phyloP scores from a whole-genome alignment of 1,140 invertebrate species.

The Drosophila kanapiae region DNA sequence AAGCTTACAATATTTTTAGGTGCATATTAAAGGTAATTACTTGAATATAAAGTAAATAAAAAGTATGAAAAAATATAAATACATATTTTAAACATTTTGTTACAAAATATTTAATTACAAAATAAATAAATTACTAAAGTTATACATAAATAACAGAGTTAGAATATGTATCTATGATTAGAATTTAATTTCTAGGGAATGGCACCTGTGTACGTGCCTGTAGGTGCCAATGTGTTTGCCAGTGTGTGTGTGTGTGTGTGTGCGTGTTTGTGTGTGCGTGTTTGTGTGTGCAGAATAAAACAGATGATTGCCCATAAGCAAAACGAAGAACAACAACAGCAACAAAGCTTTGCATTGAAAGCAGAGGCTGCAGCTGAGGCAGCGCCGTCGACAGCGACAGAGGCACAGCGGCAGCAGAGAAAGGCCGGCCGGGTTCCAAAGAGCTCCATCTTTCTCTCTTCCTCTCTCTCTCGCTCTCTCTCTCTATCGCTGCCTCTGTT shows the following conservation, averaged over 20 bases:
- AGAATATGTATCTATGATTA: neutral
- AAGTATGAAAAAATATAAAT: neutral
- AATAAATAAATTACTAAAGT: too few relatives aligned
- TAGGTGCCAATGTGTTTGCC: constrained; percentile 28
- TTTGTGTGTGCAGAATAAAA: constrained; percentile 73
- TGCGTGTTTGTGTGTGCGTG: constrained; percentile 49
- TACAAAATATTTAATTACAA: too few relatives aligned
- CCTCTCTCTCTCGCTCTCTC: constrained; percentile 37
- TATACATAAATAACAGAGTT: too few relatives aligned
- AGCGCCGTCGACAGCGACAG: neutral
- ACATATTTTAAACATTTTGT: too few relatives aligned
- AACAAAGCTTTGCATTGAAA: constrained; percentile 48
- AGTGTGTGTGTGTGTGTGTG: constrained; percentile 15
- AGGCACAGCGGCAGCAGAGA: constrained; percentile 8
- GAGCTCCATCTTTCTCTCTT: constrained; percentile 41
- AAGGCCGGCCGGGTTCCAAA: constrained; percentile 65
- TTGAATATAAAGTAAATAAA: neutral
- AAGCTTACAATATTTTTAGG: too few relatives aligned
- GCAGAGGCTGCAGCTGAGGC: constrained; percentile 35
- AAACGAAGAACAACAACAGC: constrained; percentile 50
- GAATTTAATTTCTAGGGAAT: neutral
- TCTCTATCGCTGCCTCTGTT: constrained; percentile 35
- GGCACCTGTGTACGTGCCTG: constrained; percentile 42
- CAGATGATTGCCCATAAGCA: constrained; percentile 82
- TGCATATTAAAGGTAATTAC: too few relatives aligned